Percentiles rank a stretch among this genome's conserved stretches.
Conservation (phyloP, 2,888 invertebrate species). For the Ormyrus labotus region DNA sequence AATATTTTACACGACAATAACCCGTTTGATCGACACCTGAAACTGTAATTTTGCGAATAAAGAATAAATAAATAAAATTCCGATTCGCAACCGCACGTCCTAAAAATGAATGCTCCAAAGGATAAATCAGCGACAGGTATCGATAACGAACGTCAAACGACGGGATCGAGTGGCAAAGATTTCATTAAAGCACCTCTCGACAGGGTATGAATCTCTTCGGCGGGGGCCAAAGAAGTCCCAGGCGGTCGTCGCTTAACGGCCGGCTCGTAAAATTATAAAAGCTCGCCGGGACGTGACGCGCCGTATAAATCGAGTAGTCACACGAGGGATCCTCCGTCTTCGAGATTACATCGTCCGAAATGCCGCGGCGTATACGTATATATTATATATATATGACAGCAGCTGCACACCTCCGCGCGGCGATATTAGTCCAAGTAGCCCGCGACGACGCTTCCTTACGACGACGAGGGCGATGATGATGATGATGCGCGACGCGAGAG, state of each 20-base stretch:
- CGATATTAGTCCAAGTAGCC: constrained; percentile 18
- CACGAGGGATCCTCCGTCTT: not conserved
- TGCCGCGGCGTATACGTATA: not conserved
- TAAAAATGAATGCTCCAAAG: no score
- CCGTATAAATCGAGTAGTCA: constrained; percentile 18
- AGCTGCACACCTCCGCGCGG: not conserved
- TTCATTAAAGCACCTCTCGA: no score
- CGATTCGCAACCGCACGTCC: no score
- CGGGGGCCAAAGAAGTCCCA: no score
- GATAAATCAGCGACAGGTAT: no score
- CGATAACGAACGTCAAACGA: no score
- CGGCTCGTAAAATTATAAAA: constrained; percentile 43
- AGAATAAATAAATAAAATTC: no score
- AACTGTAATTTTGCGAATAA: no score
- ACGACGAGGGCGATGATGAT: constrained; percentile 32
- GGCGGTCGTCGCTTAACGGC: constrained; percentile 7
- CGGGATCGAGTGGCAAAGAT: no score
- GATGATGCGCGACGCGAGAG: not conserved
- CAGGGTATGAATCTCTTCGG: no score
- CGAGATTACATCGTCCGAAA: constrained; percentile 12
- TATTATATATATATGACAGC: not conserved
- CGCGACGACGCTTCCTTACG: constrained; percentile 12
- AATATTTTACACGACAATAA: no score
- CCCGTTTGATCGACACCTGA: no score
- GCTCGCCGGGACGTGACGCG: constrained; percentile 11